These are phyloP conservation scores for Drosophila picticornis DNA, from an alignment of 2,888 invertebrate genomes.

Conservation along the genomic window DNA sequence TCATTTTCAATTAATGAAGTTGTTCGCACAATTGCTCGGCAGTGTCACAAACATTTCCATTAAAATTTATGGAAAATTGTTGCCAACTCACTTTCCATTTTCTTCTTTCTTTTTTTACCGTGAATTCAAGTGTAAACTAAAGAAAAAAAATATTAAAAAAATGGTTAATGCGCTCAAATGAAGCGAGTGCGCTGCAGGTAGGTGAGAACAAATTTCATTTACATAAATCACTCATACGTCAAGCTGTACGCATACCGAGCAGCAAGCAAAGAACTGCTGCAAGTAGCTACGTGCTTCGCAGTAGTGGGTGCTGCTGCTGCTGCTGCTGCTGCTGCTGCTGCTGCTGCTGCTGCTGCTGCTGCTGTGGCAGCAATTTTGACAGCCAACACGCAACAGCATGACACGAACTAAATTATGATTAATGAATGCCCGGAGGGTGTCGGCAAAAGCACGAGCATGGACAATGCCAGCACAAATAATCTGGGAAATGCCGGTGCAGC, in stretches of 20 bases:
- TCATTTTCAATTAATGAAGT: constrained; percentile 54
- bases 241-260: constrained; percentile 45
- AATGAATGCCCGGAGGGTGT: constrained; percentile 48
- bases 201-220: constrained; percentile 65
- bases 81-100: constrained; percentile 49
- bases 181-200: constrained; percentile 36
- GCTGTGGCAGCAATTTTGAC: constrained; percentile 47
- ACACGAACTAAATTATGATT: constrained; percentile 70
- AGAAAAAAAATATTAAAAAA: not conserved
- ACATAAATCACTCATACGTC: constrained; percentile 74
- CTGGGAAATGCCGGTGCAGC: constrained; percentile 8
- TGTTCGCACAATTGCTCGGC: constrained; percentile 21
- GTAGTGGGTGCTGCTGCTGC: constrained; percentile 19
- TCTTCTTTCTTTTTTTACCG: constrained; percentile 17
- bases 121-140: constrained; percentile 31
- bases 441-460: not conserved
- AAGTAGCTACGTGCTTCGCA: constrained; percentile 26
- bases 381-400: constrained; percentile 67
- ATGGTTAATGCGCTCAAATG: constrained; percentile 30
- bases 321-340: constrained; percentile 22
- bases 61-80: constrained; percentile 32
- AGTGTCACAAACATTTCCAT: constrained; percentile 32
- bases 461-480: constrained; percentile 23
- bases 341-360: no score
- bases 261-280: constrained; percentile 25